Base-by-base conservation (phyloP, 2,113 vertebrate genomes). In the Rhinogobius similis region DNA sequence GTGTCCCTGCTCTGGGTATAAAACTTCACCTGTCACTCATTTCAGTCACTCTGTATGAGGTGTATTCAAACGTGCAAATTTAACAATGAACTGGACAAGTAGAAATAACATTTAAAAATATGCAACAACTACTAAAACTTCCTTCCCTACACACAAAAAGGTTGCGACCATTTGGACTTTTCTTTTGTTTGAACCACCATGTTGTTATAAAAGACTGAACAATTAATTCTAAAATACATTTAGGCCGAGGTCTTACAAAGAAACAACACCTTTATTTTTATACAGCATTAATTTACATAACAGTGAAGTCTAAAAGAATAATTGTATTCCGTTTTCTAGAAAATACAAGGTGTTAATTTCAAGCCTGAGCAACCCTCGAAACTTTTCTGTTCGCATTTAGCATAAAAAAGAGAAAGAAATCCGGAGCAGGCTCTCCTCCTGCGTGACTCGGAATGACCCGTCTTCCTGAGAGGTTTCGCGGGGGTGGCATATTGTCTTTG, bases 401-500 rank as follows among this genome's bases (percentile, higher is more conserved):
- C 10, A 36, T 7, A 10, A 41, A 41, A 29, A 16, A 1, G 7
- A 58, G 26, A 58, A 16, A 29, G 55, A 56, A 56, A 56, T 56
- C 23, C 24, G 24, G 6, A 23, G 20, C n/a, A 26, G 23, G 13
- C 52, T 55, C 52, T 53, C 23, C 53, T 24, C 26, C 24, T 14
- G 26, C 7, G 53, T 11, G 53, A 27, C 53, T 56, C 6, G 1
- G 13, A 27, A 18, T 56, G 53, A 56, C 53, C 53, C 26, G 53
- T 27, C 53, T 27, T 56, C 24, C 53, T 56, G 26, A 56, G 53
- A 56, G 53, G 24, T 27, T 56, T 27, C 10, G 6, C 26, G 14
- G 53, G 23, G 53, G 24, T 27, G 58, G 58, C 29, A 20, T 36
- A 61, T 61, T 61, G 58, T 61, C 58, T 61, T 32, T 61, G 29